Base-by-base conservation (phyloP, 2,888 invertebrate genomes). In the Alentia gelatinosa region DNA sequence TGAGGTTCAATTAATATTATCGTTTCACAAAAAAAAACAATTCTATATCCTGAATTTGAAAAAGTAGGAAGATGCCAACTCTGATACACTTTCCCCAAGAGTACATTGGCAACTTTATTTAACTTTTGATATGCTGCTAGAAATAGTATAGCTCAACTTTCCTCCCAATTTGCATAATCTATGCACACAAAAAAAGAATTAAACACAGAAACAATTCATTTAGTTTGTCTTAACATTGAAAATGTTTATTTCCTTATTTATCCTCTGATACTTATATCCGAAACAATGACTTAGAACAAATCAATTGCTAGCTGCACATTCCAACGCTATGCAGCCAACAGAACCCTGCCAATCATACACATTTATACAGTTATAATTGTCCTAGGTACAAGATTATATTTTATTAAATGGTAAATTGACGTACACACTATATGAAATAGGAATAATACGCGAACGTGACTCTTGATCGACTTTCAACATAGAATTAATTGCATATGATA, bases 251-350 rank as follows among this genome's bases (percentile, higher is more conserved):
- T 19, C 68, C 68, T 68, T 30, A 68, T 26, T 68, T 68, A 68
- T 68, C 26, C 68, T 68, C 68, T 12, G n/a, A 19, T 63, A 47
- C 19, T 7, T 63, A n/a, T 68, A 68, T 68, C 26, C 5, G 9
- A 79, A 79, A 79, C 37, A 9, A 79, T 79, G 79, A 79, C 79
- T 79, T 79, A 79, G 79, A 37, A 79, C 79, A 37, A 39, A 23
- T 79, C 7, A 35, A 79, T 19, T 0, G 39, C 37, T 19, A 39
- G 79, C 39, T 23, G 79, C 37, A 19, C 5, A 15, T 79, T 23
- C 37, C 4, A 37, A 79, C 4, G 35, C 15, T 19, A 3, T 1
- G 5, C 37, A 79, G 79, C 37, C 39, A 35, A 39, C 15, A 35
- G 3, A 79, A 35, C 79, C 79, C 39, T 79, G 79, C 79, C 79